phyloP scores from a whole-genome alignment of 2,113 vertebrate species.

The Tinamus guttatus region DNA sequence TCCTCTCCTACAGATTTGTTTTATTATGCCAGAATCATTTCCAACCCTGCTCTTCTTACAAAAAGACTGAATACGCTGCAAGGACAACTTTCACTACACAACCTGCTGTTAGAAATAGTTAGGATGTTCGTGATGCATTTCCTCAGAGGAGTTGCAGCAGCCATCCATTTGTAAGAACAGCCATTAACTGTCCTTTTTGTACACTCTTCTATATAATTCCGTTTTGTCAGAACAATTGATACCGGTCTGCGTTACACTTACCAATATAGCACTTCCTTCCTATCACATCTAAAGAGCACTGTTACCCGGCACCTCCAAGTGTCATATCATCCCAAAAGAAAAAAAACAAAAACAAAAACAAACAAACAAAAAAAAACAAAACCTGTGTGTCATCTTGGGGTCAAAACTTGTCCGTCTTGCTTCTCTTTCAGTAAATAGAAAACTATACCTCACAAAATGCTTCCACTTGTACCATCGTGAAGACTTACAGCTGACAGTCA shows the following conservation, averaged over 20 bases:
- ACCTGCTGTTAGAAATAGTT: conserved; percentile 47
- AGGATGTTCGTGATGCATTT: neutral
- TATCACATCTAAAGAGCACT: neutral
- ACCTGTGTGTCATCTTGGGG: neutral
- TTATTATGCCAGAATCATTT: conserved; percentile 25
- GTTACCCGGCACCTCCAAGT: neutral
- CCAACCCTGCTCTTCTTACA: conserved; percentile 3
- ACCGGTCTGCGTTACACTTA: neutral
- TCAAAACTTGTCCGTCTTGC: neutral
- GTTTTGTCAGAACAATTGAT: neutral
- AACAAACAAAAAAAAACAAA: neutral
- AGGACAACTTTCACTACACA: conserved; percentile 8
- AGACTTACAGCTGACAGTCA: neutral
- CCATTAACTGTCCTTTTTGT: conserved; percentile 19
- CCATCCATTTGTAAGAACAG: conserved; percentile 29
- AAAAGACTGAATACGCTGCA: neutral
- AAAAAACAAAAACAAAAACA: neutral
- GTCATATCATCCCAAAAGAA: neutral
- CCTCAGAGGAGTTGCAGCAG: neutral
- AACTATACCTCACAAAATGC: neutral
- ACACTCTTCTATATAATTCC: neutral
- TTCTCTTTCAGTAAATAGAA: neutral
- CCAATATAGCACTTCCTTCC: neutral
- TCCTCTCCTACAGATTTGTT: neutral
- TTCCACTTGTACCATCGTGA: neutral